phyloP scores from a whole-genome alignment of 2,113 vertebrate genomes.

The Anarhynchus alexandrinus region DNA sequence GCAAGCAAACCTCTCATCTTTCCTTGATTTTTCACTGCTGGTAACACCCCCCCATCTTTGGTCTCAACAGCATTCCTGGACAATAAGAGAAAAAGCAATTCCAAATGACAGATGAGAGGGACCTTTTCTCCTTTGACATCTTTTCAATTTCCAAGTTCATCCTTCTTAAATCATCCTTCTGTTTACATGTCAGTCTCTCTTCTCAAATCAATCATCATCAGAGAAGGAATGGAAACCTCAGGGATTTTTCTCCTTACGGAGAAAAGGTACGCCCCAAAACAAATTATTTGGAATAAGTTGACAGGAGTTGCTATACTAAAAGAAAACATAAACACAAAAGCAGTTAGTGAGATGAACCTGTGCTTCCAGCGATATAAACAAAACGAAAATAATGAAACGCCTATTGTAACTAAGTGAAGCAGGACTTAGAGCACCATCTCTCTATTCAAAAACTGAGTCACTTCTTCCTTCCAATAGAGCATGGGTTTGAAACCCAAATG shows the following conservation, averaged over 20 bases:
- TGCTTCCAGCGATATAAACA: conserved; percentile 17
- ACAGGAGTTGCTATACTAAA: conserved; percentile 28
- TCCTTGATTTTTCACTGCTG: not conserved
- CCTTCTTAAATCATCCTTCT: conserved; percentile 10
- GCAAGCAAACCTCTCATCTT: not conserved
- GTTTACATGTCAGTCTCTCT: not conserved
- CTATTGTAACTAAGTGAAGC: conserved; percentile 46
- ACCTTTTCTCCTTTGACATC: not conserved
- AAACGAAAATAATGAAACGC: conserved; percentile 32
- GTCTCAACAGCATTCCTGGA: not conserved
- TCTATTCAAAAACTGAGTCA: not conserved
- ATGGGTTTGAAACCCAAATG: not conserved
- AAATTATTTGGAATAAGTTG: not conserved
- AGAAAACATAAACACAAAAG: conserved; percentile 22
- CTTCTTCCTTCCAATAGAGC: not conserved
- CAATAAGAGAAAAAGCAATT: not conserved
- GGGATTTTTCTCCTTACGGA: not conserved
- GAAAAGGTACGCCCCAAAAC: conserved; percentile 16
- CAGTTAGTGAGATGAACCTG: conserved; percentile 14
- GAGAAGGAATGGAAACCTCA: conserved; percentile 25
- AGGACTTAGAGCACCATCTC: not conserved
- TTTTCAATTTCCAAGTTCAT: conserved; percentile 12
- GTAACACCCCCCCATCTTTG: not conserved
- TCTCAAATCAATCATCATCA: conserved; percentile 4
- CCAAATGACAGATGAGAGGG: not conserved